These are phyloP conservation scores for Podiceps cristatus DNA, from an alignment of 2,113 vertebrate genomes.

Conservation along the genomic window DNA sequence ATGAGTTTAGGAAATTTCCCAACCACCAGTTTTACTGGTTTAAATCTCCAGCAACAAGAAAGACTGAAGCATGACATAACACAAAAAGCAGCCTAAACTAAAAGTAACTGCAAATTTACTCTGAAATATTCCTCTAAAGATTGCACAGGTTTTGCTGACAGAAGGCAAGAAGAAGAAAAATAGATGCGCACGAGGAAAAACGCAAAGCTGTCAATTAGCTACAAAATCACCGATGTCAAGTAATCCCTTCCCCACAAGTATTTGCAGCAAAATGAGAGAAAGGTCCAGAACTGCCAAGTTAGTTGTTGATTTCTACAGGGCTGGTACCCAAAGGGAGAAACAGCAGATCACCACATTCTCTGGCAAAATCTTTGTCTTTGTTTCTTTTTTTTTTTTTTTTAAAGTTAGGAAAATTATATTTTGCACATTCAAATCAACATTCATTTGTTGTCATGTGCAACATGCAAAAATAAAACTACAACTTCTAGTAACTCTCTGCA, in stretches of 20 bases:
- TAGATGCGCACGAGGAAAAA: background rate
- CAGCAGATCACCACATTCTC: background rate
- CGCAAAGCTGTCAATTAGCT: background rate
- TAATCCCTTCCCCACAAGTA: background rate
- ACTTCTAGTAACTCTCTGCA: background rate
- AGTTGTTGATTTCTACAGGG: background rate
- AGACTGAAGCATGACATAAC: background rate
- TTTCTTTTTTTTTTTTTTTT: background rate
- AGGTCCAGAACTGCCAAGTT: background rate
- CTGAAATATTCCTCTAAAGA: background rate
- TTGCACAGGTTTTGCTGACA: background rate
- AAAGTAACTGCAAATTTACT: background rate
- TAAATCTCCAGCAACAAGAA: background rate
- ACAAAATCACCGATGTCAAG: background rate
- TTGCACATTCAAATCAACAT: background rate
- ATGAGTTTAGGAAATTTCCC: constrained; percentile 8
- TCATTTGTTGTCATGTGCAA: background rate
- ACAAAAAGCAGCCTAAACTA: background rate
- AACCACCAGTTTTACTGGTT: background rate
- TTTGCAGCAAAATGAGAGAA: background rate
- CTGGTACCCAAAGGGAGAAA: background rate
- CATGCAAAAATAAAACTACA: background rate
- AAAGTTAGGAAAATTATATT: background rate
- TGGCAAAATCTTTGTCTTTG: background rate
- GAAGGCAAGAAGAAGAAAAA: background rate